Percentiles rank a stretch among this genome's conserved stretches.
Evolutionary conservation across 2,113 vertebrate genomes (phyloP).

Genomic region (Lepisosteus osseus): DNA sequence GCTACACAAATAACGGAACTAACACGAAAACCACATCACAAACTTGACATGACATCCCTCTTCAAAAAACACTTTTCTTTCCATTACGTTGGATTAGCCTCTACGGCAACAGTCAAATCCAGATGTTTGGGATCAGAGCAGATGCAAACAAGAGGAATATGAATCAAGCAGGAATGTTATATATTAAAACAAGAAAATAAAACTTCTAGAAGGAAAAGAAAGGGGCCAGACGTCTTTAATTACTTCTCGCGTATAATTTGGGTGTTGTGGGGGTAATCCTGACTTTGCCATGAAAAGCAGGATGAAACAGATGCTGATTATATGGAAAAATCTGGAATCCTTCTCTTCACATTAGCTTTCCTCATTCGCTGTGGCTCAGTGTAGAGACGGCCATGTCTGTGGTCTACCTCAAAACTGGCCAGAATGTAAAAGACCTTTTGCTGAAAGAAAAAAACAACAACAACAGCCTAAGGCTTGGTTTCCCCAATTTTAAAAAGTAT

Average conservation of each 20-base stretch:
- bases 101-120: conserved; percentile 53
- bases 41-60: not conserved
- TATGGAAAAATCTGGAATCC: conserved; percentile 27
- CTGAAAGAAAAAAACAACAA: no score
- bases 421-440: no score
- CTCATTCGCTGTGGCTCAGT: not conserved
- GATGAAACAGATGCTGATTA: conserved; percentile 64
- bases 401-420: not conserved
- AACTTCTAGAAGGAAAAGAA: conserved; percentile 55
- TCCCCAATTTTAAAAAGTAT: not conserved
- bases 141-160: conserved; percentile 60
- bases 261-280: conserved; percentile 50
- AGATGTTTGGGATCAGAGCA: conserved; percentile 64
- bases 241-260: conserved; percentile 65
- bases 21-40: not conserved
- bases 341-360: not conserved
- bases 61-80: conserved; percentile 4
- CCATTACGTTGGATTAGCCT: conserved; percentile 42
- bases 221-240: conserved; percentile 59
- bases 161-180: conserved; percentile 53
- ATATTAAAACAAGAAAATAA: conserved; percentile 63
- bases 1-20: no score
- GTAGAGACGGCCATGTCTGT: not conserved
- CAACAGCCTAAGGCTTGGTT: not conserved
- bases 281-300: conserved; percentile 53